Evolutionary conservation across 2,888 invertebrate genomes (phyloP).

Genomic region (Campoplex nolae): DNA sequence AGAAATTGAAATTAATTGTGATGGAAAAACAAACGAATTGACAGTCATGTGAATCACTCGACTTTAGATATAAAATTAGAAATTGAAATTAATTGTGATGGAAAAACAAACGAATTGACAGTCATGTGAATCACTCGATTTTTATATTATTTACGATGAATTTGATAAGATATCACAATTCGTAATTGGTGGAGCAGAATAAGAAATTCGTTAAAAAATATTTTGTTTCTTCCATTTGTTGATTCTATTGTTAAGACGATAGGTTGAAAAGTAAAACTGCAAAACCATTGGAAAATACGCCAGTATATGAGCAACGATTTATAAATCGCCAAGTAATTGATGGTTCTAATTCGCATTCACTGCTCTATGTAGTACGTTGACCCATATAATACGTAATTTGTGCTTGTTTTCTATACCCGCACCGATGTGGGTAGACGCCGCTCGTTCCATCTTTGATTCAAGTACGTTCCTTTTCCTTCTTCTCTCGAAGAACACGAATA

Average conservation of each 20-base stretch:
- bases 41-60: no score
- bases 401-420: constrained; percentile 40
- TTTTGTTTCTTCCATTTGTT: background rate
- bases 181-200: no score
- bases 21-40: no score
- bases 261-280: background rate
- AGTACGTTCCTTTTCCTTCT: constrained; percentile 7
- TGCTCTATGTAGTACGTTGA: constrained; percentile 44
- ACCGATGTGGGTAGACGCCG: constrained; percentile 47
- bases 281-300: background rate
- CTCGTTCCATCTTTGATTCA: constrained; percentile 43
- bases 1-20: no score
- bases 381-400: constrained; percentile 59
- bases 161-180: no score
- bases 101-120: no score
- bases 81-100: no score
- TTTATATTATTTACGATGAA: no score
- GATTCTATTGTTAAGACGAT: background rate
- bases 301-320: constrained; percentile 2
- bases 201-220: no score
- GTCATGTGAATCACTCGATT: no score
- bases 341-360: constrained; percentile 40
- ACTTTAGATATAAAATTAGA: no score
- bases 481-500: constrained; percentile 28
- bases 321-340: constrained; percentile 29